Evolutionary conservation across 2,113 vertebrate species (phyloP).

Genomic region (Tichodroma muraria): DNA sequence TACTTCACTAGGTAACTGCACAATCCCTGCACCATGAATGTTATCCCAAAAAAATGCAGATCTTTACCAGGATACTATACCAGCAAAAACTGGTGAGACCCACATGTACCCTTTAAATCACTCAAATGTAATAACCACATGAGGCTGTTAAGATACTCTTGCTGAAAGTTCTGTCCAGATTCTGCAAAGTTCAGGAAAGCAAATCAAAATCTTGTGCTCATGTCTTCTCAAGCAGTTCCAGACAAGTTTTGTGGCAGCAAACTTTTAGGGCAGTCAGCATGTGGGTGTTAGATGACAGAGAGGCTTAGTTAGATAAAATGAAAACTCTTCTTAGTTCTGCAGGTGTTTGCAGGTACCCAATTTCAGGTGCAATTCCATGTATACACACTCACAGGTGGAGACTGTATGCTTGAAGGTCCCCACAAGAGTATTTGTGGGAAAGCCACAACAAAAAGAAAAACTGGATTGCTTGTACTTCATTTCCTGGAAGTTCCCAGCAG

Average conservation of each 20-base stretch:
- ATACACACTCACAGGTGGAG: background rate
- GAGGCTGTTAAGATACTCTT: background rate
- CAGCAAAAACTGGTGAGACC: background rate
- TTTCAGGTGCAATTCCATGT: background rate
- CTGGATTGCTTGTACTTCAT: background rate
- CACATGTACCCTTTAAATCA: background rate
- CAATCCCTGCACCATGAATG: background rate
- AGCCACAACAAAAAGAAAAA: background rate
- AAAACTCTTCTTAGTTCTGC: background rate
- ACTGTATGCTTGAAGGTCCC: background rate
- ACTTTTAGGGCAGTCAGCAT: background rate
- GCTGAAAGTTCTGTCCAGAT: background rate
- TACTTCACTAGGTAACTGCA: background rate
- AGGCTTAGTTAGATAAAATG: background rate
- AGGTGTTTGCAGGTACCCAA: background rate
- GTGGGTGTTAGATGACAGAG: background rate
- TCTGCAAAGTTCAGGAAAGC: background rate
- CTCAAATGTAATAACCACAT: background rate
- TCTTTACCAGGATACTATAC: background rate
- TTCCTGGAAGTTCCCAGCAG: constrained; percentile 43
- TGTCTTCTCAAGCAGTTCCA: background rate
- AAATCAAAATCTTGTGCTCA: background rate
- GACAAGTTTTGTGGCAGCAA: background rate
- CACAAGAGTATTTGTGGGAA: background rate
- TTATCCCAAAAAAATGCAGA: background rate